phyloP scores from a whole-genome alignment of 2,113 vertebrate species.

The Vidua chalybeata region DNA sequence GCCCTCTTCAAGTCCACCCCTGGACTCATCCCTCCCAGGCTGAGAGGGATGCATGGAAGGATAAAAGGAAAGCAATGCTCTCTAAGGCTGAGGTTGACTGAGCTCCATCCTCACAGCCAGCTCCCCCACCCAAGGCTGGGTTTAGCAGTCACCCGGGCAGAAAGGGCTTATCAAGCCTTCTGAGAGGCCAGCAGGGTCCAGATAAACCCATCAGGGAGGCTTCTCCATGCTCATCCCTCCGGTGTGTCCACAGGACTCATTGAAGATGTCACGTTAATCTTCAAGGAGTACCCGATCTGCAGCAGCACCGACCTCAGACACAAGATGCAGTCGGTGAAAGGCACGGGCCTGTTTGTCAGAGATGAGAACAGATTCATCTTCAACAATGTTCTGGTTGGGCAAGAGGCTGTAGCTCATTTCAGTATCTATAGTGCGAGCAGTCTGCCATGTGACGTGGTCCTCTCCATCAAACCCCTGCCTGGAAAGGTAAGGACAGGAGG shows the following conservation, averaged over 20 bases:
- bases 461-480: slow-evolving; percentile 71
- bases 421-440: slow-evolving; percentile 81
- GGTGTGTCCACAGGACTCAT: slow-evolving; percentile 51
- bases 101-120: neutral
- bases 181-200: neutral
- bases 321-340: slow-evolving; percentile 66
- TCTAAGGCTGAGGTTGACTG: neutral
- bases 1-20: neutral
- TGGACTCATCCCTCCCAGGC: neutral
- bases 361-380: slow-evolving; percentile 91
- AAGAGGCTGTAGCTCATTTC: slow-evolving; percentile 79
- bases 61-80: neutral
- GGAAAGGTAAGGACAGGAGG: slow-evolving; percentile 75
- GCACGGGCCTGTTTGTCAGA: slow-evolving; percentile 77
- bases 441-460: slow-evolving; percentile 78
- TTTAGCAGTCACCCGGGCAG: neutral
- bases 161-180: neutral
- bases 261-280: slow-evolving; percentile 78
- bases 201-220: neutral
- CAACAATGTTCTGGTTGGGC: slow-evolving; percentile 79
- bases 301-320: slow-evolving; percentile 66
- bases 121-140: neutral
- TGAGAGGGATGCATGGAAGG: neutral
- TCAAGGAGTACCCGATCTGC: slow-evolving; percentile 88
- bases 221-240: slow-evolving; percentile 22